These are phyloP conservation scores for Rattus rattus DNA, from an alignment of 2,113 vertebrate genomes.

Conservation along the genomic window DNA sequence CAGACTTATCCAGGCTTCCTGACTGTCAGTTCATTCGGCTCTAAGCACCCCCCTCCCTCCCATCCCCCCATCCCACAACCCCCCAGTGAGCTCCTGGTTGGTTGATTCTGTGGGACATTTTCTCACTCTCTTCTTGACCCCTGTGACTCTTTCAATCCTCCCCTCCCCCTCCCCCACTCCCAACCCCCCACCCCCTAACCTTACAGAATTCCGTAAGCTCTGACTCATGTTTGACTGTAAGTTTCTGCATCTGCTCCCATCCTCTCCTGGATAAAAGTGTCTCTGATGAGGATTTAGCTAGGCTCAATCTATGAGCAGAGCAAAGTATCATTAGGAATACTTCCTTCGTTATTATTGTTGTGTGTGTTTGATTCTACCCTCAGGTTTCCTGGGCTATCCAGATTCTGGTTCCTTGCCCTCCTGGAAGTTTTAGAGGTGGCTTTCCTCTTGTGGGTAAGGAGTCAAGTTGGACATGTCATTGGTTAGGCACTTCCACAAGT, in stretches of 20 bases:
- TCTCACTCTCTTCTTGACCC: neutral
- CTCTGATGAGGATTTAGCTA: neutral
- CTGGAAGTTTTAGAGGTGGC: neutral
- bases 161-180: neutral
- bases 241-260: neutral
- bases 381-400: neutral
- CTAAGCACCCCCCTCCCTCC: too few species aligned
- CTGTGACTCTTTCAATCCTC: neutral
- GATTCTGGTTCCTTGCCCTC: neutral
- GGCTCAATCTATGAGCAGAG: neutral
- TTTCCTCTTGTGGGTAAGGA: neutral
- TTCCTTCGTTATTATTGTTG: neutral
- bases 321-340: neutral
- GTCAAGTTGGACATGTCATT: neutral
- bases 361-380: neutral
- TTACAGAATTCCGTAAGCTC: neutral
- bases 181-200: too few species aligned
- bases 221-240: neutral
- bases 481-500: neutral
- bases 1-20: neutral
- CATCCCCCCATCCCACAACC: too few species aligned
- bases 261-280: neutral
- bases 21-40: neutral
- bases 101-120: neutral
- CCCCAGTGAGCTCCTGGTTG: neutral